Evolutionary conservation across 1,140 invertebrate species (phyloP).

Genomic region (Zaprionus davidi): DNA sequence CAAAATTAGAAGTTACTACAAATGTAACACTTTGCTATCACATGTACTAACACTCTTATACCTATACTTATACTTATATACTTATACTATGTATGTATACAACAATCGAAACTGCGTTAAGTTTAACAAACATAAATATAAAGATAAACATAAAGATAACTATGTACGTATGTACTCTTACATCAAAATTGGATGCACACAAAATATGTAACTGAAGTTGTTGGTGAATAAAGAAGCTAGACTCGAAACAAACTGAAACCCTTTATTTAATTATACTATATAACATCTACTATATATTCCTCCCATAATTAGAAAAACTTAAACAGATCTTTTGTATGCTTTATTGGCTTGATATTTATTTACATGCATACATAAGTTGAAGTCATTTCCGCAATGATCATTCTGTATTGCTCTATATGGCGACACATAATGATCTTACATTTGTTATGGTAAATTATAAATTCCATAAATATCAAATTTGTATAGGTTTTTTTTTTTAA

Average conservation of each 20-base stretch:
- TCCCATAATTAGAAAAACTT: background rate
- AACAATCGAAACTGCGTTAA: conserved; percentile 58
- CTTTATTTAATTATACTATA: conserved; percentile 9
- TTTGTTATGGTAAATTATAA: conserved; percentile 8
- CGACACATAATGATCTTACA: conserved; percentile 20
- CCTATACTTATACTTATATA: conserved; percentile 20
- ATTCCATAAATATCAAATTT: conserved; percentile 18
- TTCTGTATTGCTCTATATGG: conserved; percentile 12
- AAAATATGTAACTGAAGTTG: conserved; percentile 81
- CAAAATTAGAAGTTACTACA: conserved; percentile 20
- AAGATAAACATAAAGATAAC: conserved; percentile 17
- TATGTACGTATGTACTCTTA: conserved; percentile 44
- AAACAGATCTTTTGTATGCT: conserved; percentile 1
- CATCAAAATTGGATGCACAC: conserved; percentile 53
- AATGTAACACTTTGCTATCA: conserved; percentile 21
- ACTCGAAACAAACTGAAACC: conserved; percentile 45
- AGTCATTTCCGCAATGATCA: conserved; percentile 24
- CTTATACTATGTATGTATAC: conserved; percentile 18
- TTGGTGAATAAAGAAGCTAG: conserved; percentile 84
- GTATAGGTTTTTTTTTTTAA: conserved; percentile 18
- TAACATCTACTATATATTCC: background rate
- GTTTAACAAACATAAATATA: conserved; percentile 47
- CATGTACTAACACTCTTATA: conserved; percentile 30
- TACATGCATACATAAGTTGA: conserved; percentile 40
- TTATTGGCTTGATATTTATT: conserved; percentile 35